phyloP scores from a whole-genome alignment of 2,888 invertebrate species.

The Drosophila macrospina region DNA sequence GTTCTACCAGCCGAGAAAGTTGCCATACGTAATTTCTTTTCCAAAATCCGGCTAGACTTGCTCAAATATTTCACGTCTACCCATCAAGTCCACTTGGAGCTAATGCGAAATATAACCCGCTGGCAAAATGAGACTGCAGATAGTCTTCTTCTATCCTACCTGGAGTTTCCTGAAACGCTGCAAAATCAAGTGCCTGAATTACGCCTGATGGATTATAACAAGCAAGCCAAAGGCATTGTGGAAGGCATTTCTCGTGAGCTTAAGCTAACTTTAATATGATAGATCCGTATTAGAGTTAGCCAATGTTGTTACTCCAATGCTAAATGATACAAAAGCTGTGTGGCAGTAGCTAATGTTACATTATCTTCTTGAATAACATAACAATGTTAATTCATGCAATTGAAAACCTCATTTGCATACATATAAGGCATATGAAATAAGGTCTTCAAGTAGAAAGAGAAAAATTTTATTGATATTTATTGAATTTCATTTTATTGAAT shows the following conservation, averaged over 20 bases:
- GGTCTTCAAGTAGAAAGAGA: too few species aligned
- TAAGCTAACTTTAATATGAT: not conserved
- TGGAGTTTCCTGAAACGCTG: slow-evolving; percentile 51
- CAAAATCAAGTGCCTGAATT: slow-evolving; percentile 53
- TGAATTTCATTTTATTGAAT: too few species aligned
- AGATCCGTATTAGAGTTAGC: not conserved
- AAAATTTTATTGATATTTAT: too few species aligned
- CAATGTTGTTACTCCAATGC: not conserved
- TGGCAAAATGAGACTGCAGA: slow-evolving; percentile 49
- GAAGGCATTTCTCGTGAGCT: slow-evolving; percentile 19
- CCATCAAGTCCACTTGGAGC: slow-evolving; percentile 23
- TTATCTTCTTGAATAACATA: too few species aligned
- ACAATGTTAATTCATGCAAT: too few species aligned
- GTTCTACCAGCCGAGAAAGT: slow-evolving; percentile 59
- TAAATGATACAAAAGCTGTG: too few species aligned
- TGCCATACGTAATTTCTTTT: slow-evolving; percentile 58
- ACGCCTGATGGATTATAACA: slow-evolving; percentile 54
- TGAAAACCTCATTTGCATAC: too few species aligned
- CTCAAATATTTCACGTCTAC: slow-evolving; percentile 39
- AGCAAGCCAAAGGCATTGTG: slow-evolving; percentile 33
- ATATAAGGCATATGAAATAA: too few species aligned
- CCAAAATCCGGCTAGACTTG: slow-evolving; percentile 24
- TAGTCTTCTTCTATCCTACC: slow-evolving; percentile 36
- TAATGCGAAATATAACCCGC: slow-evolving; percentile 47
- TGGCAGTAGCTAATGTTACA: too few species aligned